These are phyloP conservation scores for Globodera rostochiensis DNA, from an alignment of 1,140 invertebrate species.

Conservation along the genomic window DNA sequence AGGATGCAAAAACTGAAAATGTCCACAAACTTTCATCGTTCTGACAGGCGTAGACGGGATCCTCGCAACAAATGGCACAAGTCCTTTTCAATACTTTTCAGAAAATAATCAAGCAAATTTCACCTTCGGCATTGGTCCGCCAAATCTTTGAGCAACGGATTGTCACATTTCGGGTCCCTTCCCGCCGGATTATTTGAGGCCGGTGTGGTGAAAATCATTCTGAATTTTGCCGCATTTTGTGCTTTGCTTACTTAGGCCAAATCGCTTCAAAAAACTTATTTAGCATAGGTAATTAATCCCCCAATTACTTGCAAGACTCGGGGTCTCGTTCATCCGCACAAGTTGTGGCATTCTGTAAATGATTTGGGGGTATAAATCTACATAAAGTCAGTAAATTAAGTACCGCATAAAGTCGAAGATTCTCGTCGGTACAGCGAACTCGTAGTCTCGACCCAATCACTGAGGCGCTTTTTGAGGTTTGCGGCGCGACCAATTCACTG, in stretches of 20 bases:
- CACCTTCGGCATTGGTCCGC: constrained; percentile 49
- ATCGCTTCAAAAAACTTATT: background rate
- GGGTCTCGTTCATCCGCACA: constrained; percentile 49
- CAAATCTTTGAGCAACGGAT: constrained; percentile 55
- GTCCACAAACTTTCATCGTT: constrained; percentile 50
- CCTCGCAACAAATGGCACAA: constrained; percentile 56
- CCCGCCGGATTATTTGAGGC: constrained; percentile 38
- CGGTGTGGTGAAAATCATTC: constrained; percentile 41
- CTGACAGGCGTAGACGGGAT: constrained; percentile 50
- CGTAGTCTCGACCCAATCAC: constrained; percentile 24
- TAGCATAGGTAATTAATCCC: background rate
- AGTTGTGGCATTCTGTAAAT: constrained; percentile 42
- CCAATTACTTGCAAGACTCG: constrained; percentile 49
- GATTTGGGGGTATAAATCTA: background rate
- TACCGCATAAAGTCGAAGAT: constrained; percentile 36
- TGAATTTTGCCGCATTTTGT: background rate
- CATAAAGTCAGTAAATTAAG: background rate
- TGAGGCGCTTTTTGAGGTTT: constrained; percentile 22
- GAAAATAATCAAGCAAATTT: background rate
- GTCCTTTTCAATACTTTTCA: constrained; percentile 29
- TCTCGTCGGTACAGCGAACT: constrained; percentile 49
- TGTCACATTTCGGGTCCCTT: constrained; percentile 52
- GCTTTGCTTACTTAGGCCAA: background rate
- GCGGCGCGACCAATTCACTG: constrained; percentile 41
- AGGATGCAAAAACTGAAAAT: background rate